A percentile compares a stretch with the other conserved stretches of the same genome.
Evolutionary conservation across 1,140 invertebrate genomes (phyloP).

Genomic region (Steinernema khuongi): DNA sequence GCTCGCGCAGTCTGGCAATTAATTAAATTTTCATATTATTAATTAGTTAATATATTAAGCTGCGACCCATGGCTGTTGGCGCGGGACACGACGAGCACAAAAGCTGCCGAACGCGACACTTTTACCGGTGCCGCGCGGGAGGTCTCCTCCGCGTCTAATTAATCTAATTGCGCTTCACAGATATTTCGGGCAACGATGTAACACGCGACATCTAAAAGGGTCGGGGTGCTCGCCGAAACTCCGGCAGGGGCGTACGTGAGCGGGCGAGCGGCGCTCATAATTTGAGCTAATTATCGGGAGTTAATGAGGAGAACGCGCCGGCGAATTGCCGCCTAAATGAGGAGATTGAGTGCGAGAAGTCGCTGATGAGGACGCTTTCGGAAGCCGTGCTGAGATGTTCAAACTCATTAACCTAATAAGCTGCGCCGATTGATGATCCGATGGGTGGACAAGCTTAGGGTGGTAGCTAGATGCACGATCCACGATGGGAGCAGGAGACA

Average conservation of each 20-base stretch:
- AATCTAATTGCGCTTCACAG: neutral
- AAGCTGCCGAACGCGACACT: neutral
- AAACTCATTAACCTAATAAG: constrained; percentile 15
- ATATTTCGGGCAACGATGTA: neutral
- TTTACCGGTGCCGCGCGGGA: neutral
- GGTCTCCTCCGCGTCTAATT: neutral
- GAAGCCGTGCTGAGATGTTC: neutral
- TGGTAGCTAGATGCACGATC: too few relatives aligned
- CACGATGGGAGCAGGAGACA: too few relatives aligned
- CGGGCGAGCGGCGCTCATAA: neutral
- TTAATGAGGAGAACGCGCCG: neutral
- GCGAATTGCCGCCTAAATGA: neutral
- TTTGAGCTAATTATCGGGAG: constrained; percentile 9
- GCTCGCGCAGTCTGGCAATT: constrained; percentile 11
- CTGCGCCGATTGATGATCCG: constrained; percentile 1
- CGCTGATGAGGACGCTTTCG: neutral
- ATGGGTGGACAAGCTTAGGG: too few relatives aligned
- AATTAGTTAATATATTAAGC: constrained; percentile 17
- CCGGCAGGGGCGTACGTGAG: neutral
- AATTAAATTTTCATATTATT: constrained; percentile 17
- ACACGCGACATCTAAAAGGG: neutral
- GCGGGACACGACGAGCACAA: neutral
- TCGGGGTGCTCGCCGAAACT: neutral
- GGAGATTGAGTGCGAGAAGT: constrained; percentile 1
- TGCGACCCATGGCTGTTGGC: neutral